Conservation (phyloP, 2,888 invertebrate genomes). For the Plagodis dolabraria region DNA sequence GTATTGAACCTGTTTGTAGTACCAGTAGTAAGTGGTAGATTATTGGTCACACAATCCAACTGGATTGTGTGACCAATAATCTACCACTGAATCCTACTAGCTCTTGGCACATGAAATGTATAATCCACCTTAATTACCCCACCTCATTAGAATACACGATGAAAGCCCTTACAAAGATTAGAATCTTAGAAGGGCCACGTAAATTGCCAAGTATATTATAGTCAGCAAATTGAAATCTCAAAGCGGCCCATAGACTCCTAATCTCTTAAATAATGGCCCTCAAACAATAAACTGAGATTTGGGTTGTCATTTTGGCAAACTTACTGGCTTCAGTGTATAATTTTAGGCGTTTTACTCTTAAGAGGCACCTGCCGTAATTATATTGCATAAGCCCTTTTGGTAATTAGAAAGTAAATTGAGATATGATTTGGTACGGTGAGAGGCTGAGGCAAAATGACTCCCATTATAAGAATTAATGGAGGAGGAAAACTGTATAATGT, state of each 20-base stretch:
- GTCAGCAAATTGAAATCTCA: constrained; percentile 68
- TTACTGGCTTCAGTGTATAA: constrained; percentile 42
- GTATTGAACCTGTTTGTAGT: too few relatives aligned
- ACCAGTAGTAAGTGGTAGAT: too few relatives aligned
- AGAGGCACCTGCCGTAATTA: constrained; percentile 19
- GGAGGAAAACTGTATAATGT: background rate
- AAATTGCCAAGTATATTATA: constrained; percentile 52
- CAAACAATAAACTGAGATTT: constrained; percentile 74
- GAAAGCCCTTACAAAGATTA: constrained; percentile 31
- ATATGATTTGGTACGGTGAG: constrained; percentile 1
- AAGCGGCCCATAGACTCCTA: constrained; percentile 53
- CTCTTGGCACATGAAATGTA: constrained; percentile 4
- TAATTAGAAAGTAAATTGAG: constrained; percentile 19
- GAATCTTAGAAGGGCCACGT: constrained; percentile 39
- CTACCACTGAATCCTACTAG: background rate
- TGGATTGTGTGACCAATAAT: too few relatives aligned
- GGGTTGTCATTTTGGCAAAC: constrained; percentile 64
- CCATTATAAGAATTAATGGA: background rate
- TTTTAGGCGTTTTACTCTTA: constrained; percentile 28
- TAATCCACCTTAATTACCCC: constrained; percentile 18
- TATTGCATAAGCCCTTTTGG: constrained; percentile 20
- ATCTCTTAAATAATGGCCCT: constrained; percentile 70
- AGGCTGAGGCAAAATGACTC: background rate
- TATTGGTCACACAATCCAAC: too few relatives aligned
- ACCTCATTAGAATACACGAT: constrained; percentile 26